Base-by-base conservation (phyloP, 2,888 invertebrate genomes). In the Rhimphoctona megacephalus region DNA sequence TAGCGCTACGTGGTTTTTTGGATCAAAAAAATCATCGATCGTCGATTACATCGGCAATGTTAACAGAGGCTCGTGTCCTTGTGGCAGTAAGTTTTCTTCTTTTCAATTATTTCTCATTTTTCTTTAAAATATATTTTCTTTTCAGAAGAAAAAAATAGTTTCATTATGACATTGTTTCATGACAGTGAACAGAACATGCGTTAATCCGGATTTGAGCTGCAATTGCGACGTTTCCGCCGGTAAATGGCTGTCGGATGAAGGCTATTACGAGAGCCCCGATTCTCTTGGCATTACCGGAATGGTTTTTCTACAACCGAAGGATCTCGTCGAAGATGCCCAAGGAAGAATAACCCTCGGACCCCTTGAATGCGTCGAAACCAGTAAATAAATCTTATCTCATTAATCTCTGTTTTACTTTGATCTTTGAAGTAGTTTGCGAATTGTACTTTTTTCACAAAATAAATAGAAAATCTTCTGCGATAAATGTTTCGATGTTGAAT, bases 311-410 rank as follows among this genome's bases (percentile, higher is more conserved):
- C 98, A 98, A 92, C 98, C 98, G 92, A 96, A 97, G 90, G 97
- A 97, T 93, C 94, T 98, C 88, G 97, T 97, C 77, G 96, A 97
- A 89, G 97, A 98, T 92, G 97, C 98, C 1, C 97, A 97, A 90
- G 98, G 98, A 1, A 95, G 98, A 90, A 97, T 99, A 72, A 98
- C 98, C 0, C 95, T 99, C 77, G 98, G 98, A 4, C 98, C 98
- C 1, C 95, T 99, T 89, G 98, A 98, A 94, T 99, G 99, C 95
- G 98, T 98, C 80, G 98, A 98, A 95, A 98, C 98, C 83, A 98
- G 98, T 98, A 95, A 96, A 97, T 95, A 7, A 9, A 85, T 72
- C 73, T 66, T 30, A n/a, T 52, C 11, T n/a, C 25, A 57, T 25
- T 25, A 22, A 11, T 25, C 25, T 57, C 25, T 11, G 6, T n/a